Evolutionary conservation across 2,113 vertebrate species (phyloP), one percentile per base, ranked within the genome.

Genomic region (Mormoops blainvillei): DNA sequence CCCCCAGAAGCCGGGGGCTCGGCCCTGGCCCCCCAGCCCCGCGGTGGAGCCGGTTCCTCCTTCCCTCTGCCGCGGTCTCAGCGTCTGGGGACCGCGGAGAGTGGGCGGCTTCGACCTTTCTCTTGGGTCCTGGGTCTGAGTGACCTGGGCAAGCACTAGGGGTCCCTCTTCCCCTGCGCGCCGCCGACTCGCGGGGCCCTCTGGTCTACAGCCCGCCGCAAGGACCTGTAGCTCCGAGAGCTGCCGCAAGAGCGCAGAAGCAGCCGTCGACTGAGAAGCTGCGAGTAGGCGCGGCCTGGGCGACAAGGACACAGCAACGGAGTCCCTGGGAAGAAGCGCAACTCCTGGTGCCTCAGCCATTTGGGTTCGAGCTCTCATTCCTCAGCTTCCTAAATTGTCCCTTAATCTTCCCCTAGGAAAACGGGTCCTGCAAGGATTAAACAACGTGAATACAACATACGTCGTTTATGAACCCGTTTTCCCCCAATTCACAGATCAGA

Each of bases 271-370:
- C 26, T 4, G n/a, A 67, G 58, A 33, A 26, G 33, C 56, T 7
- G 73, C 2, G 3, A 3, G 5, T 0, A 2, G 48, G 8, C 10
- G 7, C 24, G 9, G 22, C 28, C 15, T 19, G 0, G 0, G 3
- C 1, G 16, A 7, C 1, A 13, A 0, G 0, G 16, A 2, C 43
- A 3, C 1, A 15, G 16, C 41, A 20, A 58, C 0, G 33, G 43
- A n/a, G 28, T n/a, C 48, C 10, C 24, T 0, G 15, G 38, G 58
- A 20, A 18, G 48, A 68, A 16, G 11, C 14, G 14, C 15, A 2
- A 10, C 33, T 18, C 1, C 3, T 0, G 2, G n/a, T 2, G 9
- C 22, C 20, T 1, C 0, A 3, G 5, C 5, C 0, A 0, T 10
- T 0, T 1, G 3, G 13, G 14, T 36, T 82, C 5, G 7, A 90